These are phyloP conservation scores for Dryococelus australis DNA, from an alignment of 2,888 invertebrate genomes.

Conservation along the genomic window DNA sequence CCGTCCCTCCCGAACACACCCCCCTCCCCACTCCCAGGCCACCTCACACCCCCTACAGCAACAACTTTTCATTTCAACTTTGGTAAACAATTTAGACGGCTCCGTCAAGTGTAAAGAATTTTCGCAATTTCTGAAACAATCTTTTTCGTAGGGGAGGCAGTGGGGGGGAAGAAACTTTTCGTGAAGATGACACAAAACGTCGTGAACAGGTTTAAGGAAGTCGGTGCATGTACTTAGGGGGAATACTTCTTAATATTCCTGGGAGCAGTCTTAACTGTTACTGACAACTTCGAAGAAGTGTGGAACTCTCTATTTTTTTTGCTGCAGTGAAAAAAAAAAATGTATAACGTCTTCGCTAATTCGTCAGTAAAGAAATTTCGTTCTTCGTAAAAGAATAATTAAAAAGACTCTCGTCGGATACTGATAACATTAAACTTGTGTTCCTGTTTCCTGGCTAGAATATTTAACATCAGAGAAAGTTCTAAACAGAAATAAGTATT, in stretches of 20 bases:
- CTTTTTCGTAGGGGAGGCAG: neutral
- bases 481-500: no score
- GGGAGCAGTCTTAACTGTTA: neutral
- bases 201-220: neutral
- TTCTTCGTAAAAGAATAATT: neutral
- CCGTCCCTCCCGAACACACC: neutral
- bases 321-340: neutral
- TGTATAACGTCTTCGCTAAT: neutral
- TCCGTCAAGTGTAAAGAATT: constrained; percentile 28
- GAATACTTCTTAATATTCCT: constrained; percentile 20
- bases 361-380: neutral
- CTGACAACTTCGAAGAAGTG: neutral
- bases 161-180: neutral
- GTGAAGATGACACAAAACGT: constrained; percentile 21
- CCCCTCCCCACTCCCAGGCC: neutral
- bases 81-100: constrained; percentile 35
- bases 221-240: neutral
- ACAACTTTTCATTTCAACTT: constrained; percentile 36
- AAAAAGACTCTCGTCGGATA: neutral
- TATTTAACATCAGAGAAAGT: neutral
- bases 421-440: neutral
- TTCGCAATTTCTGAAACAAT: constrained; percentile 20
- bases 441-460: neutral
- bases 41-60: neutral
- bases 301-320: neutral